Evolutionary conservation across 2,113 vertebrate species (phyloP), one percentile per base, ranked within the genome.

Genomic region (Megaptera novaeangliae): DNA sequence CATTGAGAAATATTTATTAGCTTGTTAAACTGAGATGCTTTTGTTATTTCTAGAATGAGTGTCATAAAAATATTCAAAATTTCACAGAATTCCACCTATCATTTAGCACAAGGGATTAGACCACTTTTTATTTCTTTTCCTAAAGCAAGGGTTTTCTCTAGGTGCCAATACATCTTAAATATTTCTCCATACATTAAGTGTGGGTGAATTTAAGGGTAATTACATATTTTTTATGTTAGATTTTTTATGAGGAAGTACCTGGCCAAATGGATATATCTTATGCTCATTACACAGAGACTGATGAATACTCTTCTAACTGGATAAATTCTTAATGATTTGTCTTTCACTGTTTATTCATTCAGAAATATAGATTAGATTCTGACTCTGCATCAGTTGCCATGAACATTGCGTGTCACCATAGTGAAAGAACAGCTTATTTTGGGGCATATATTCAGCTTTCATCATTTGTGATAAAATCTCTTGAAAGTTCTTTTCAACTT

Each of bases 1-100:
- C 61, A 93, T 77, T 97, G 77, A 94, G 59, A 94, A 98, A 96
- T 96, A 98, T 91, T 96, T 96, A 52, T 61, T 95, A 97, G 59
- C 82, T 88, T 71, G 2, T 94, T 92, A 91, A 80, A n/a, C 29
- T 68, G 27, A 96, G 9, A 13, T 64, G 18, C 15, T 66, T 92
- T 83, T 95, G 34, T 94, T 97, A 77, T 92, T 94, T 84, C 25
- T 36, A 21, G n/a, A 87, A 66, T 39, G 66, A 61, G 1, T 57
- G 3, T 59, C 41, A 92, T 66, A 88, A 94, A 93, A 88, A 36
- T 84, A 46, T 57, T 92, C 55, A 95, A 71, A 90, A 72, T 86
- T 63, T 80, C 72, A 49, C 20, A 83, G 78, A 66, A 91, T 93
- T 93, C 14, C 11, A 31, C 18, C 66, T 44, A 23, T 2, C 20